Evolutionary conservation across 2,888 invertebrate species (phyloP), one percentile per base, ranked within the genome.

Genomic region (Caenorhabditis afra): DNA sequence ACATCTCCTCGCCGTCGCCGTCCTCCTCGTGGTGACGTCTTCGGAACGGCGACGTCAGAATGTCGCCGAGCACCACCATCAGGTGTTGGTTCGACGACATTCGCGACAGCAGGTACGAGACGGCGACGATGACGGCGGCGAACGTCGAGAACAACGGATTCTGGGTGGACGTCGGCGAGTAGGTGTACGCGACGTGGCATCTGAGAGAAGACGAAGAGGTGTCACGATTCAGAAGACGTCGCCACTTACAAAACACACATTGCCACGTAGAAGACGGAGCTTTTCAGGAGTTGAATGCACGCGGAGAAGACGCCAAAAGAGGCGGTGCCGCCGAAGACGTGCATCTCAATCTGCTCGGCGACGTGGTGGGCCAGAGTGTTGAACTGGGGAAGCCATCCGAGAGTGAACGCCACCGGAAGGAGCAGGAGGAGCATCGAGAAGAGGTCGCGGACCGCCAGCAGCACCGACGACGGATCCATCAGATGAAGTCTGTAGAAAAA

Each of bases 331-430:
- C 93, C 92, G 87, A 93, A 92, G 18, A 92, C 81, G 87, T 92
- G 92, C 87, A 92, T 92, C 84, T 93, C 93, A 47, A 93, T 88
- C 89, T 99, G 99, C 91, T 99, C 99, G 85, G 97, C 92, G n/a
- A 96, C 92, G 91, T 97, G 98, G 94, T 97, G 95, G 10, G 94
- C 91, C 91, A 98, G 97, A 0, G 99, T 99, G 90, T 97, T 97
- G 66, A 98, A 95, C 90, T 93, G 99, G 3, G 99, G 99, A 89
- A 99, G 95, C 53, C 99, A 92, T 0, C 99, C 99, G 81, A 98
- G 92, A 53, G 96, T 97, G 91, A 98, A 98, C 35, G 96, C 93
- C 57, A 98, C 90, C 0, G 99, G 99, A 91, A 98, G 96, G 91
- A 95, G 94, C 52, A 99, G 92, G 50, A 99, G 92, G 87, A 96